These are phyloP conservation scores for Rhorus exstirpatorius DNA, from an alignment of 2,888 invertebrate species.

Conservation along the genomic window DNA sequence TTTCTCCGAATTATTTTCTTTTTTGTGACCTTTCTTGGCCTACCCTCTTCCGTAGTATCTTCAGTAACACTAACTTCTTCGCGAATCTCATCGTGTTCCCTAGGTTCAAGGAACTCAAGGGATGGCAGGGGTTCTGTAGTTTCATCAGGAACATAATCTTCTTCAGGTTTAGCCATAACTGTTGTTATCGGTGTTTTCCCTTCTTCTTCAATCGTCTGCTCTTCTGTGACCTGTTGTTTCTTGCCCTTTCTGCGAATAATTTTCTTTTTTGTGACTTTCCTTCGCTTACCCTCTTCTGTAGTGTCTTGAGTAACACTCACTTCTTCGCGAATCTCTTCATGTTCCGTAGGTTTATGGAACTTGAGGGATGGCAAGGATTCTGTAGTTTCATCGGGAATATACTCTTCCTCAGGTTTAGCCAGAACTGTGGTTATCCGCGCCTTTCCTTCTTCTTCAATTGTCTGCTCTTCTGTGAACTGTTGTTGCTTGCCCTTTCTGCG, in stretches of 20 bases:
- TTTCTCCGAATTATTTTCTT: constrained; percentile 81
- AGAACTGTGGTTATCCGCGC: constrained; percentile 85
- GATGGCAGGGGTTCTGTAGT: constrained; percentile 27
- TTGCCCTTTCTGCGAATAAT: constrained; percentile 80
- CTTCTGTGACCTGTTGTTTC: constrained; percentile 86
- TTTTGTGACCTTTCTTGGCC: constrained; percentile 75
- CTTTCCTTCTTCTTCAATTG: constrained; percentile 84
- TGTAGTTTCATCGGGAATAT: constrained; percentile 79
- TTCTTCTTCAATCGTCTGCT: constrained; percentile 84
- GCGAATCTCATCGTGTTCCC: constrained; percentile 74
- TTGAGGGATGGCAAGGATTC: constrained; percentile 81
- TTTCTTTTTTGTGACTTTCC: constrained; percentile 82
- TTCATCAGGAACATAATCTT: constrained; percentile 56
- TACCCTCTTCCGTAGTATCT: constrained; percentile 83
- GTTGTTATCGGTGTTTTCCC: constrained; percentile 83
- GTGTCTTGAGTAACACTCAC: constrained; percentile 76
- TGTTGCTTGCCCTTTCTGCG: constrained; percentile 81
- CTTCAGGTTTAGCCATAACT: constrained; percentile 80
- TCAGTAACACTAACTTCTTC: constrained; percentile 78
- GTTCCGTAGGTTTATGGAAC: constrained; percentile 69
- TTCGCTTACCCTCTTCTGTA: constrained; percentile 81
- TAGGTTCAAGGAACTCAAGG: constrained; percentile 52
- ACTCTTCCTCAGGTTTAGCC: constrained; percentile 81
- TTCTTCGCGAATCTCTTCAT: constrained; percentile 73
- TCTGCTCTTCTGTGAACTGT: constrained; percentile 71